Evolutionary conservation across 1,140 invertebrate species (phyloP), one percentile per base, ranked within the genome.

Genomic region (Drosophila saltans): DNA sequence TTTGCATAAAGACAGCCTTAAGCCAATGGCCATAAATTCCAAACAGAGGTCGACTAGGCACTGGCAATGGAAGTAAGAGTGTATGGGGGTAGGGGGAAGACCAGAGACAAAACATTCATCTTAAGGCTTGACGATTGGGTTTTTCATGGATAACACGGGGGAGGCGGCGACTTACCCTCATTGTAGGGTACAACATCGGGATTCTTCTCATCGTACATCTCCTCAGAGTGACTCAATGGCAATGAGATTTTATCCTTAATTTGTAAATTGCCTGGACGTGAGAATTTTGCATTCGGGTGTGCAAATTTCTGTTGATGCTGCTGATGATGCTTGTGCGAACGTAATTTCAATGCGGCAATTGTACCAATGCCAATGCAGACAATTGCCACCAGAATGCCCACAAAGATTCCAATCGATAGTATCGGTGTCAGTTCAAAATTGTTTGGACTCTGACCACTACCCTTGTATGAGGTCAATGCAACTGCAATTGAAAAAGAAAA

Each of bases 181-280:
- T 96, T 97, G 85, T 96, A 95, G 5, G 97, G 97, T 67, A 97
- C 96, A 58, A 97, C 95, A 92, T 97, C 96, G 2, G 96, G 96
- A 93, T 97, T 97, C 77, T 96, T 95, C 82, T 97, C 96, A 80
- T 97, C 96, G 83, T 95, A 95, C 72, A 95, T 93, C 89, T 95
- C 95, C 75, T 95, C 95, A 5, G 94, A 95, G 78, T 95, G 95
- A 72, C 93, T 93, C 72, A 94, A 91, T 24, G 95, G 95, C 73
- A 95, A 93, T 39, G 94, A 94, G 43, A 94, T 93, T 92, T 96
- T 96, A 84, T 95, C 94, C 91, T 96, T 96, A 77, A 95, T 92
- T 59, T 95, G 93, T 66, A 95, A 92, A 91, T 95, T 94, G 59
- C 94, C 94, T 3, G 95, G 94, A 83, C 95, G 93, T 74, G 92